Evolutionary conservation across 2,888 invertebrate species (phyloP).

Genomic region (Blera fallax): DNA sequence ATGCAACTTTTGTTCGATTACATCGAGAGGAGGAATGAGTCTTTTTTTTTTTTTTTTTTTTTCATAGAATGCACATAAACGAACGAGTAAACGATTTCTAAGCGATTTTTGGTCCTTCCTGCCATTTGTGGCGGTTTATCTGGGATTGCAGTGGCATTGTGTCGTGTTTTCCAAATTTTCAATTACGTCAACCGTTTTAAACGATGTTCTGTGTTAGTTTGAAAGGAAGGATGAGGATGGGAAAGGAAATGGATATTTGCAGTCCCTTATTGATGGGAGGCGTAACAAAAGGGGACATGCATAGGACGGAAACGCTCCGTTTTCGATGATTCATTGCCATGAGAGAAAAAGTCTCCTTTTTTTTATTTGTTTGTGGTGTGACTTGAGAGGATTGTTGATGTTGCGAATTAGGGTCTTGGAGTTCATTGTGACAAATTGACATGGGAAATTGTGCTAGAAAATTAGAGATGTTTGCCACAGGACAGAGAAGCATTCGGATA

Average conservation of each 20-base stretch:
- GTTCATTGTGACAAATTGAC: slow-evolving; percentile 22
- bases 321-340: slow-evolving; percentile 32
- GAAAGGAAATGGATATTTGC: too few species aligned
- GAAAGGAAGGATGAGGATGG: neutral
- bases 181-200: slow-evolving; percentile 19
- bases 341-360: neutral
- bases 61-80: neutral
- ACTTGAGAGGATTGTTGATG: neutral
- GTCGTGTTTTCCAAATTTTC: neutral
- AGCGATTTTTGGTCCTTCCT: slow-evolving; percentile 19
- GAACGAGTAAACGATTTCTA: slow-evolving; percentile 40
- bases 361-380: neutral
- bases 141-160: slow-evolving; percentile 5
- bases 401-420: neutral
- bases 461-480: neutral
- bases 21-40: neutral
- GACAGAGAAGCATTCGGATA: too few species aligned
- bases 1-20: slow-evolving; percentile 35
- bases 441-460: neutral
- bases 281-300: slow-evolving; percentile 7
- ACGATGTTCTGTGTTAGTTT: neutral
- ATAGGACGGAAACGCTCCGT: too few species aligned
- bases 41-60: neutral
- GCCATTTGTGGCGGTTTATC: slow-evolving; percentile 9
- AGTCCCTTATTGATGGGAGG: neutral